phyloP scores from a whole-genome alignment of 92 coral and sea anemone species.

The Paramuricea clavata region DNA sequence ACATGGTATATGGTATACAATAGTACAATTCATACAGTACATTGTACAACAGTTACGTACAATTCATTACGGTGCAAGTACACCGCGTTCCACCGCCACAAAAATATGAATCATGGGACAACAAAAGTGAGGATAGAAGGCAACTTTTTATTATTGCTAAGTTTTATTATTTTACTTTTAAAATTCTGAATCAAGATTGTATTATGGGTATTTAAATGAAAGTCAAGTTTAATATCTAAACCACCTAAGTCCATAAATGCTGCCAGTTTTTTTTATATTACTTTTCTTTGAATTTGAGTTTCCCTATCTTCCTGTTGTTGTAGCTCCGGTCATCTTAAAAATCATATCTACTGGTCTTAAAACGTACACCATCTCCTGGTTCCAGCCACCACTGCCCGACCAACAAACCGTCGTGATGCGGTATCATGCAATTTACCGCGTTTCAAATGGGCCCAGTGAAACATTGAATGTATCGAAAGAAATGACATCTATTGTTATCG shows the following conservation, averaged over 20 bases:
- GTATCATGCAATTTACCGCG: not conserved
- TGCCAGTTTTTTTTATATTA: too few relatives aligned
- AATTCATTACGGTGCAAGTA: too few relatives aligned
- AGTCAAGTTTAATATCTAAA: not conserved
- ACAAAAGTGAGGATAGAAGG: too few relatives aligned
- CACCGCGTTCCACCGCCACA: too few relatives aligned
- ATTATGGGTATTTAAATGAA: too few relatives aligned
- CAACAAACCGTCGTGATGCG: not conserved
- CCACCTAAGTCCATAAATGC: too few relatives aligned
- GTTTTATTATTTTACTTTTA: not conserved
- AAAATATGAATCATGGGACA: too few relatives aligned
- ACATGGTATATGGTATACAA: too few relatives aligned
- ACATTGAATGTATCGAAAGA: not conserved
- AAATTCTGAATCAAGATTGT: too few relatives aligned
- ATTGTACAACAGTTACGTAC: too few relatives aligned
- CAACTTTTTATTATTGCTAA: not conserved
- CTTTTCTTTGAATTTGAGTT: too few relatives aligned
- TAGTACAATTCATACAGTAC: too few relatives aligned
- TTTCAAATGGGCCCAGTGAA: not conserved
- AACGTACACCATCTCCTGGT: not conserved
- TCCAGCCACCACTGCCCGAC: not conserved
- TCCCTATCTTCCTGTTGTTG: not conserved
- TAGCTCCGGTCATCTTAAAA: not conserved
- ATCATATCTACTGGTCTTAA: not conserved
- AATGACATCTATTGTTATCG: not conserved